Conservation (phyloP, 2,888 invertebrate genomes). For the Drosophila mimetica region DNA sequence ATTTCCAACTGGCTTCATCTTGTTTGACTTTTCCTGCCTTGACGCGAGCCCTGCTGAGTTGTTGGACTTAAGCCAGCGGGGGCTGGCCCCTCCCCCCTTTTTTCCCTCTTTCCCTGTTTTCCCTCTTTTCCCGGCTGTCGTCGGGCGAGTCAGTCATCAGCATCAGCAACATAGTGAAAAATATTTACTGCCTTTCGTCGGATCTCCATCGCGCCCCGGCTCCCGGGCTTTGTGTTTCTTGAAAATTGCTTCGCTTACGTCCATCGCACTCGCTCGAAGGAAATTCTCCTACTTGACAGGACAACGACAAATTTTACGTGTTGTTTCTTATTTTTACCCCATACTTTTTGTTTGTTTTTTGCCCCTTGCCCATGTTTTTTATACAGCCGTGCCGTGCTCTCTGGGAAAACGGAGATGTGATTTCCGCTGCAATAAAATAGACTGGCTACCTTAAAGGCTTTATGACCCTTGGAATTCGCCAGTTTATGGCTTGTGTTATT, state of each 20-base stretch:
- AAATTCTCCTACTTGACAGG: slow-evolving; percentile 27
- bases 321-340: slow-evolving; percentile 42
- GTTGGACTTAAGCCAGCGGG: slow-evolving; percentile 47
- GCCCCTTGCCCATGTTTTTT: slow-evolving; percentile 35
- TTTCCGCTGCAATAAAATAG: slow-evolving; percentile 73
- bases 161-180: slow-evolving; percentile 53
- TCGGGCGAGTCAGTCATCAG: slow-evolving; percentile 60
- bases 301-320: slow-evolving; percentile 70
- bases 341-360: slow-evolving; percentile 12
- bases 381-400: slow-evolving; percentile 16
- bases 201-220: neutral
- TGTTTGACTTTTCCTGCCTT: slow-evolving; percentile 51
- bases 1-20: slow-evolving; percentile 53
- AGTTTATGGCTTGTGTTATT: slow-evolving; percentile 66
- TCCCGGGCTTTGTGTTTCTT: slow-evolving; percentile 21
- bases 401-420: slow-evolving; percentile 60
- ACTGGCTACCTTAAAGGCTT: slow-evolving; percentile 75
- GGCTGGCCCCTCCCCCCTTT: neutral
- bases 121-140: slow-evolving; percentile 34
- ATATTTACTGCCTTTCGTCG: slow-evolving; percentile 63
- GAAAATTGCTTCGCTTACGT: slow-evolving; percentile 51
- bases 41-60: slow-evolving; percentile 51
- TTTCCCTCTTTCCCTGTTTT: neutral
- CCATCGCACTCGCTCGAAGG: slow-evolving; percentile 24
- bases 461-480: slow-evolving; percentile 65